A percentile compares a stretch with the other conserved stretches of the same genome.
phyloP scores from a whole-genome alignment of 2,113 vertebrate species.

The Emydura subglobosa region DNA sequence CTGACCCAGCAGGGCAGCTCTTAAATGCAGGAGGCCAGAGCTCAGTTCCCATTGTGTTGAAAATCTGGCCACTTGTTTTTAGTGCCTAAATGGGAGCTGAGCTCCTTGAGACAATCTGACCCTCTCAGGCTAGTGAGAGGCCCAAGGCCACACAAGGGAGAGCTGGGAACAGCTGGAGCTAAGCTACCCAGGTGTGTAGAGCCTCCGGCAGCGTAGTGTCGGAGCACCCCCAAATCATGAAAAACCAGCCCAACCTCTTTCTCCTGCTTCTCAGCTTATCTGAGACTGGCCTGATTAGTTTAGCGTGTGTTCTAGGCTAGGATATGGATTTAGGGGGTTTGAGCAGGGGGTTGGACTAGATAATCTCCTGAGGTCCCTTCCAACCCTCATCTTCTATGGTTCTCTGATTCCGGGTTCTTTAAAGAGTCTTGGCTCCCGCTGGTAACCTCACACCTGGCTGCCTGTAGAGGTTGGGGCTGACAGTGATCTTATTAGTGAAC shows the following conservation, averaged over 20 bases:
- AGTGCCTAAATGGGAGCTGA: background rate
- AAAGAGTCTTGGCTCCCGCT: background rate
- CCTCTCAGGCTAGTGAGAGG: too few relatives aligned
- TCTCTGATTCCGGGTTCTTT: background rate
- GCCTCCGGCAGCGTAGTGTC: background rate
- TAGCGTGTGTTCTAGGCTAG: background rate
- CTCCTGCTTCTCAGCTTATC: background rate
- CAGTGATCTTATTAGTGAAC: background rate
- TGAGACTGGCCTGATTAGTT: background rate
- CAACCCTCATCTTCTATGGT: too few relatives aligned
- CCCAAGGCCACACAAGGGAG: background rate
- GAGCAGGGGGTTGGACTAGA: too few relatives aligned
- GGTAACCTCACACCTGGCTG: background rate
- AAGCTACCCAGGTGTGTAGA: slow-evolving; percentile 14
- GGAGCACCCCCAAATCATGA: background rate
- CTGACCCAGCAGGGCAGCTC: background rate
- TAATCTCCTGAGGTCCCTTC: too few relatives aligned
- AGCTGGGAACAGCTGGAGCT: background rate
- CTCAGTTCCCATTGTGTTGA: background rate
- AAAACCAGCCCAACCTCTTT: background rate
- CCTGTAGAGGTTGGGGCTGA: background rate
- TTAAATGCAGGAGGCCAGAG: background rate
- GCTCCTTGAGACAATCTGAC: background rate
- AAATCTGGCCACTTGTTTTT: background rate
- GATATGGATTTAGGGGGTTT: too few relatives aligned